Evolutionary conservation across 2,888 invertebrate species (phyloP), one percentile per base, ranked within the genome.

Genomic region (Drosophila acutilabella): DNA sequence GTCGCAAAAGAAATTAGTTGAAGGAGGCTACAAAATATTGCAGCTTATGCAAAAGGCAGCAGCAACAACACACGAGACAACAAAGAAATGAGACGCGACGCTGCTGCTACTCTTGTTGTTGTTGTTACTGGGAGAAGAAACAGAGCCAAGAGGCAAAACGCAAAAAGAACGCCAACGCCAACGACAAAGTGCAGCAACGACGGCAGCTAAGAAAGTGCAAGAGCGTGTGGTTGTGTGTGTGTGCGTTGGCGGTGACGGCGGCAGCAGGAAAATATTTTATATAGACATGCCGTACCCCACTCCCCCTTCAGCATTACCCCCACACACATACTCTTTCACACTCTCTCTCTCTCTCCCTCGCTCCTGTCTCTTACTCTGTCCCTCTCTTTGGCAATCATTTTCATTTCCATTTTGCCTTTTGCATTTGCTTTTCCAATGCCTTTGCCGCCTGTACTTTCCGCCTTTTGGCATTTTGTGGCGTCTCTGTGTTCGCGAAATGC

Each of bases 91-190:
- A 64, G 78, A 68, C 60, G 62, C 74, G 48, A 51, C 36, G 65
- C 69, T 65, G 66, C 57, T 57, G 56, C 57, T 57, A 53, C 45
- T 11, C 10, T 11, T 33, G 13, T 13, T 48, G 16, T 30, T 50
- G 50, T 36, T 36, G 36, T 13, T 64, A 59, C 60, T 68, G 74
- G 57, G 61, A 71, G 74, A 80, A 77, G 56, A 20, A 77, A 65
- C 79, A 77, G 64, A 67, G 71, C 65, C 72, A 80, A 86, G 82
- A 72, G 67, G 81, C 82, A 78, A 81, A 88, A 74, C 64, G 75
- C 80, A 88, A 78, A 74, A 84, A 79, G 83, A 83, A 83, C 88
- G 84, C 88, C 85, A 84, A 88, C 85, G 82, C 87, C 73, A 81
- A 81, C 88, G 81, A 84, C 75, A 81, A 88, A 86, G 68, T 88